Evolutionary conservation across 2,888 invertebrate genomes (phyloP), one percentile per base, ranked within the genome.

Genomic region (Epiblema foenella): DNA sequence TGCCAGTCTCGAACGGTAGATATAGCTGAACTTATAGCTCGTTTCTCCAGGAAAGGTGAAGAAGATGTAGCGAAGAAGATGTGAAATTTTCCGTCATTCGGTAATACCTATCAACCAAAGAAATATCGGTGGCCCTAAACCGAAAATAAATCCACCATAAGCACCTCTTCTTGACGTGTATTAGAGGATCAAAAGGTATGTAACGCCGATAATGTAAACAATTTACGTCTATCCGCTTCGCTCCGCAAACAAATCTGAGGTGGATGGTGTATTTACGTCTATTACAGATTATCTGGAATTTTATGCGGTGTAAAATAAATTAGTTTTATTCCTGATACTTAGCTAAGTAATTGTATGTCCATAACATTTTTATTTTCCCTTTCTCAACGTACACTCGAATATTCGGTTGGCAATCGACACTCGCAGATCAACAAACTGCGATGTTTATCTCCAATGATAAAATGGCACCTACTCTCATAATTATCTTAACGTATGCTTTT

Each of bases 131-230:
- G 64, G 52, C 64, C 39, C 64, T 39, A 64, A 54, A 64, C 64
- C 17, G 11, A 54, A 64, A 66, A 66, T 65, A 70, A 65, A 70
- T 70, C 46, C 33, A 24, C 54, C 70, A 24, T 60, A 65, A 70
- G 59, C 60, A 42, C 54, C 54, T 70, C 70, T 69, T 42, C 65
- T 54, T 33, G 60, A 42, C 54, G 59, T 57, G 67, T 62, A 71
- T 66, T 66, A 57, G 62, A 70, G 66, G 66, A 71, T 71, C 71
- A 71, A 71, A 71, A 67, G 71, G 29, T 51, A 56, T 29, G 71
- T 62, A 71, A 52, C 60, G 24, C 15, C 24, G 18, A 62, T 71
- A 67, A 15, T 62, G 39, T 71, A 71, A 71, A 71, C 71, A 67
- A 54, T 71, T 71, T 71, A 67, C 71, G 49, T 66, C 24, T 54